Base-by-base conservation (phyloP, 1,140 invertebrate genomes). In the Panagrolaimus sp. region DNA sequence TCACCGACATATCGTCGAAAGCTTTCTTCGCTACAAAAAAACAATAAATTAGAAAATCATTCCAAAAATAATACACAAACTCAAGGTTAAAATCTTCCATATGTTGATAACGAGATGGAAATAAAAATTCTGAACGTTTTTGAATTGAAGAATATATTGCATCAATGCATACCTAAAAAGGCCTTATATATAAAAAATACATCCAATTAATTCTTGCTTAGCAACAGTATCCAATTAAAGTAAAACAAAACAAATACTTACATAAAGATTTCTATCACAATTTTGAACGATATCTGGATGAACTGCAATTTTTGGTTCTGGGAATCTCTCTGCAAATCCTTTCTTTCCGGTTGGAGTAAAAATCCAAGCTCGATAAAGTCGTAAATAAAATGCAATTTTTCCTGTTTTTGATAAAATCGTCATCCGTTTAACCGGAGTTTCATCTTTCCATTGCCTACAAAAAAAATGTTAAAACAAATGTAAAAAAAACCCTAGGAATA, bases 351-450 rank as follows among this genome's bases (percentile, higher is more conserved):
- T 38, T 6, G 63, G 45, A 12, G 63, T 65, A 17, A 43, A 65
- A 10, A 43, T 65, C 63, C 43, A 44, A 10, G 43, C 63, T 26
- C 43, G 63, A 65, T 58, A 47, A 10, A 65, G 24, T 26, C 63
- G n/a, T 43, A 44, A 17, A n/a, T 24, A 47, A 44, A 44, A 47
- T 3, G 63, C 63, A 65, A 44, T 47, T 24, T 47, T 65, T 65
- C 43, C 63, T 1, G 45, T 65, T 38, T 65, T 44, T 21, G 43
- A 65, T 44, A 65, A 44, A 21, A 65, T 12, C 24, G 14, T 15
- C 12, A 38, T 12, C 45, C n/a, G 0, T 65, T 65, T 43, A 38
- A 26, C 5, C 15, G 63, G 63, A 38, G 21, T 43, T 5, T 24
- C 17, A n/a, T 65, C 45, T 24, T 65, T 28, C 52, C 52, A 58